These are phyloP conservation scores for Meteorus sp. DNA, from an alignment of 1,140 invertebrate genomes.

Conservation along the genomic window DNA sequence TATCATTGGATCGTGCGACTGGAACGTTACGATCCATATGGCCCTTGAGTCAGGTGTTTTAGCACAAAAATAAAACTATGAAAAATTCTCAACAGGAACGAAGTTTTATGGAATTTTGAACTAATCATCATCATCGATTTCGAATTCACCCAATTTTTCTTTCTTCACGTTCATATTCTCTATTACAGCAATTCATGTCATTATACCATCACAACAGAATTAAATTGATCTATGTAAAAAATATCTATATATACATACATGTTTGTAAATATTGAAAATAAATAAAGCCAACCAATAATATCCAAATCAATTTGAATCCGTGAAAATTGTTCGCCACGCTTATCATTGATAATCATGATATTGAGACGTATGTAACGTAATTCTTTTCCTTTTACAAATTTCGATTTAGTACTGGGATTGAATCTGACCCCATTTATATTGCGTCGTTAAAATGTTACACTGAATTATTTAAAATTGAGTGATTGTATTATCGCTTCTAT, in stretches of 20 bases:
- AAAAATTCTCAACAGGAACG: constrained; percentile 48
- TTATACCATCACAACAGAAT: too few species aligned
- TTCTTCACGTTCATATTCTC: constrained; percentile 8
- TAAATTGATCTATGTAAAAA: too few species aligned
- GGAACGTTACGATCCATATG: constrained; percentile 37
- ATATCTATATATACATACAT: too few species aligned
- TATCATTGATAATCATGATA: not conserved
- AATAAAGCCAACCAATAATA: not conserved
- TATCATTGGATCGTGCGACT: constrained; percentile 49
- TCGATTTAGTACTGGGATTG: too few species aligned
- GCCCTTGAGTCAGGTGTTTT: constrained; percentile 51
- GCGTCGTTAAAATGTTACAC: too few species aligned
- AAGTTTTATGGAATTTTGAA: constrained; percentile 49
- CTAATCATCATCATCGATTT: too few species aligned
- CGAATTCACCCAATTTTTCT: too few species aligned
- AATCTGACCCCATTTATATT: too few species aligned
- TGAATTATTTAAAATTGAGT: too few species aligned
- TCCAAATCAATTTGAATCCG: not conserved
- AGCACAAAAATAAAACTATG: constrained; percentile 8
- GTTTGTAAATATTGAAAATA: not conserved
- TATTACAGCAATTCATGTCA: not conserved
- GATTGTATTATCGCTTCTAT: too few species aligned
- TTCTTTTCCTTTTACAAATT: not conserved
- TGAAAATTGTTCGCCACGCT: not conserved
- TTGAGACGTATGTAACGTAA: not conserved